A percentile compares a stretch with the other conserved stretches of the same genome.
These are phyloP conservation scores for Adelosebastes latens DNA, from an alignment of 2,797 vertebrate genomes.

Conservation along the genomic window DNA sequence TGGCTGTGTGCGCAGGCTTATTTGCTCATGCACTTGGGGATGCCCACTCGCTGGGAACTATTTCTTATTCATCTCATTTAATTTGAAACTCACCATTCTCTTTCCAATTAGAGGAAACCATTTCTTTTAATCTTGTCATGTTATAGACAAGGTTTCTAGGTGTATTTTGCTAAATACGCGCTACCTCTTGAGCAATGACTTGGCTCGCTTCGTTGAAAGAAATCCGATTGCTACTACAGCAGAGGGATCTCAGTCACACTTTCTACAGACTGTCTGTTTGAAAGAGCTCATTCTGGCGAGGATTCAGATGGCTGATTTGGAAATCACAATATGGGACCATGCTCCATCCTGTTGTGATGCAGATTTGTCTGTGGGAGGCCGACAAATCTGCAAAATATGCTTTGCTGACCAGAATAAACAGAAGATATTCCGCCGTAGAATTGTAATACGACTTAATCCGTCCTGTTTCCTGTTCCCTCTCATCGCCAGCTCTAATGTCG, in stretches of 20 bases:
- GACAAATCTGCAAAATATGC: conserved; percentile 64
- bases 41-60: conserved; percentile 32
- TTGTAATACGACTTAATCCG: conserved; percentile 31
- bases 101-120: not conserved
- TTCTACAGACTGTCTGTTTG: conserved; percentile 30
- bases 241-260: conserved; percentile 13
- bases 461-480: conserved; percentile 16
- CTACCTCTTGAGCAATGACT: not conserved
- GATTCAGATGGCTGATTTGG: conserved; percentile 61
- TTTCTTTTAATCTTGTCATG: conserved; percentile 17
- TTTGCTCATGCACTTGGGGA: conserved; percentile 43
- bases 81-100: conserved; percentile 25
- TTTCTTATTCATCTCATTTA: conserved; percentile 28
- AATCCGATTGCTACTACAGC: not conserved
- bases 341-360: conserved; percentile 60
- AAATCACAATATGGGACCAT: conserved; percentile 51
- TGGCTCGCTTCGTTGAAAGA: conserved; percentile 7
- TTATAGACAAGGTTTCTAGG: not conserved
- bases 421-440: conserved; percentile 19
- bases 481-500: conserved; percentile 16
- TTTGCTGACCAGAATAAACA: conserved; percentile 64
- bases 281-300: conserved; percentile 41
- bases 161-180: not conserved
- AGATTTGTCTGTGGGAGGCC: conserved; percentile 62
- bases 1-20: conserved; percentile 15